These are phyloP conservation scores for Solenopsis invicta DNA, from an alignment of 1,140 invertebrate genomes.

Conservation along the genomic window DNA sequence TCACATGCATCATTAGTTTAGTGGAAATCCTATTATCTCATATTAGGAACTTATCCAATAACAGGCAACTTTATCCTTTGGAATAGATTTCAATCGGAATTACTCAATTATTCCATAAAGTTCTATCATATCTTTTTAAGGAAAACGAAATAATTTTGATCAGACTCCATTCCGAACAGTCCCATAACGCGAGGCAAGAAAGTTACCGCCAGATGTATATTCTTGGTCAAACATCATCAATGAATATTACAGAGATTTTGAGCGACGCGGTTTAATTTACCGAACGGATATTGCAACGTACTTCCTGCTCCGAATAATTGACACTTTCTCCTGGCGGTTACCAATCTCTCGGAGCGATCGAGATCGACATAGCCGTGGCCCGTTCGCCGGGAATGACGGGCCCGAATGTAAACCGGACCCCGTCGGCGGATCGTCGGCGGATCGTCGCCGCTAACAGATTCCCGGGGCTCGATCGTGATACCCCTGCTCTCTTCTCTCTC, in stretches of 20 bases:
- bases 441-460: slow-evolving; percentile 80
- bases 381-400: slow-evolving; percentile 58
- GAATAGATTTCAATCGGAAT: no score
- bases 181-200: neutral
- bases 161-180: no score
- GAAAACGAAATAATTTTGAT: no score
- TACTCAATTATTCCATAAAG: no score
- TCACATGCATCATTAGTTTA: no score
- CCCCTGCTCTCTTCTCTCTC: neutral
- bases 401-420: slow-evolving; percentile 53
- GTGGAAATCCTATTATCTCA: no score
- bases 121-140: no score
- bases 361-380: slow-evolving; percentile 42
- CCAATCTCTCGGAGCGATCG: slow-evolving; percentile 53
- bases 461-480: slow-evolving; percentile 59
- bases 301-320: slow-evolving; percentile 57
- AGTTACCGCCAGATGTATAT: neutral
- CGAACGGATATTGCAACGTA: slow-evolving; percentile 46
- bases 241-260: neutral
- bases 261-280: slow-evolving; percentile 60
- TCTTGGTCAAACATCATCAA: neutral
- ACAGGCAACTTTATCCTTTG: no score
- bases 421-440: slow-evolving; percentile 8
- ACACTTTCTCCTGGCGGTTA: slow-evolving; percentile 68
- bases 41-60: no score